Conservation (phyloP, 2,888 invertebrate genomes). For the Melanophora roralis region DNA sequence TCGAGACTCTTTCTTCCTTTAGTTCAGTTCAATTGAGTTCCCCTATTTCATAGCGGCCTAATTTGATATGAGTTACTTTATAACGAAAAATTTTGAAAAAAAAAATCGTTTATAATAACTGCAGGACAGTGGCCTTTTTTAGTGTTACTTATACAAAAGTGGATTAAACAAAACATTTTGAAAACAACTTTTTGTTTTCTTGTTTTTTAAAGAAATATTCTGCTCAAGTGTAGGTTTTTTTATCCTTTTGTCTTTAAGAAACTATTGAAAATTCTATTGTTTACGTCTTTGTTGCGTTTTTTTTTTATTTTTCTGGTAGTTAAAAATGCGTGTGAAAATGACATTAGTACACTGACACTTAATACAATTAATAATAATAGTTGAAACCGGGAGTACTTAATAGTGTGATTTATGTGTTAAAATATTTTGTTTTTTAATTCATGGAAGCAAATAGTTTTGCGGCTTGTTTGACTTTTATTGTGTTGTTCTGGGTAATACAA, state of each 20-base stretch:
- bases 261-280: neutral
- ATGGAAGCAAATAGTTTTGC: neutral
- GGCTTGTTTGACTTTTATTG: neutral
- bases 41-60: neutral
- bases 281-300: conserved; percentile 21
- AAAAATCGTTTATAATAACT: neutral
- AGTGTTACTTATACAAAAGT: conserved; percentile 3
- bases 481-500: neutral
- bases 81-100: conserved; percentile 22
- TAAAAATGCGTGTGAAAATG: conserved; percentile 57
- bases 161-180: neutral
- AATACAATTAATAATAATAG: neutral
- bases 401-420: conserved; percentile 51
- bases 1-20: conserved; percentile 36
- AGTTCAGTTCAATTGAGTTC: conserved; percentile 21
- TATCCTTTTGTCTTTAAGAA: conserved; percentile 20
- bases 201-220: conserved; percentile 25
- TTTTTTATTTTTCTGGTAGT: conserved; percentile 11
- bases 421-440: neutral
- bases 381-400: neutral
- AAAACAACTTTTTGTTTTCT: conserved; percentile 18
- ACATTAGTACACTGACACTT: conserved; percentile 53
- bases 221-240: conserved; percentile 43
- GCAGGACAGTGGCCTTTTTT: conserved; percentile 30
- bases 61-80: neutral